A percentile compares a stretch with the other conserved stretches of the same genome.
Evolutionary conservation across 2,797 vertebrate species (phyloP).

Genomic region (Intellagama lesueurii): DNA sequence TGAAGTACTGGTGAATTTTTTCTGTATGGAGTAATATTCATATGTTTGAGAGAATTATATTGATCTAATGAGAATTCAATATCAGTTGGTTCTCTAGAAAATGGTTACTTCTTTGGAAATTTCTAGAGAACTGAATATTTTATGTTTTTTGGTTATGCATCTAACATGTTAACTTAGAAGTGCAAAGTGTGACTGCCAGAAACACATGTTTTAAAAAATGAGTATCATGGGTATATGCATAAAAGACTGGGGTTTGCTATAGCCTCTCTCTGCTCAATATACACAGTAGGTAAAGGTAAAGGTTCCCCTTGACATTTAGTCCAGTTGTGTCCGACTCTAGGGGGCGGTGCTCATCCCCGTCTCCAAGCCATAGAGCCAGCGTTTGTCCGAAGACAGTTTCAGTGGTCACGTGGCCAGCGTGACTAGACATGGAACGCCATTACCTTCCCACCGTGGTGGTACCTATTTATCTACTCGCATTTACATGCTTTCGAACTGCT

Average conservation of each 20-base stretch:
- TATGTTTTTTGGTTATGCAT: not conserved
- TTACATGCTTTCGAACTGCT: too few species aligned
- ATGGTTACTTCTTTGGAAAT: not conserved
- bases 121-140: not conserved
- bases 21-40: not conserved
- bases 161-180: not conserved
- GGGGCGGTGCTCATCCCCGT: too few species aligned
- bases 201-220: not conserved
- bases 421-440: too few species aligned
- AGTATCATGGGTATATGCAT: not conserved
- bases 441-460: too few species aligned
- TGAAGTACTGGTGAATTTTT: not conserved
- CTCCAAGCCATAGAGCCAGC: too few species aligned
- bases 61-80: not conserved
- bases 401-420: too few species aligned
- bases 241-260: not conserved
- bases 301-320: too few species aligned
- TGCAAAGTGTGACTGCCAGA: not conserved
- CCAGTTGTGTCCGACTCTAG: too few species aligned
- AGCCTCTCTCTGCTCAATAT: not conserved
- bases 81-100: not conserved
- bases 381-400: too few species aligned
- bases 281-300: too few species aligned
- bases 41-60: constrained; percentile 1
- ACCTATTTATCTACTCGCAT: too few species aligned